phyloP scores from a whole-genome alignment of 2,888 invertebrate species.

The Homarus gammarus region DNA sequence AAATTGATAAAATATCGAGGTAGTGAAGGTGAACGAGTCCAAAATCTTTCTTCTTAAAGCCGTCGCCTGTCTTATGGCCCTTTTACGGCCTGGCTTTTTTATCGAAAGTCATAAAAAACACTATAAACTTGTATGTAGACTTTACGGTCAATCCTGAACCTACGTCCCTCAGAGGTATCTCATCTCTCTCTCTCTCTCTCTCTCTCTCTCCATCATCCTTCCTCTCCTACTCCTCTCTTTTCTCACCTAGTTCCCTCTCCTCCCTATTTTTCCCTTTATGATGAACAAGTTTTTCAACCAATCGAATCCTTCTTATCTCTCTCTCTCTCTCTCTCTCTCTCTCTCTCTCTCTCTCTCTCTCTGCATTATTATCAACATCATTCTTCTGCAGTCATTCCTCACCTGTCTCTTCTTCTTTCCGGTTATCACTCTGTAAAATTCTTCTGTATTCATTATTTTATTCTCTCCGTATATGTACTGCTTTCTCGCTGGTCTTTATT shows the following conservation, averaged over 20 bases:
- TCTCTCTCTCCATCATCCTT: neutral
- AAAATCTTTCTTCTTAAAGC: neutral
- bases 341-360: too few relatives aligned
- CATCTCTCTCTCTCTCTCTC: neutral
- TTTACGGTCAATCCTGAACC: slow-evolving; percentile 24
- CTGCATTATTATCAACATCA: too few relatives aligned
- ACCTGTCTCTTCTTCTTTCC: too few relatives aligned
- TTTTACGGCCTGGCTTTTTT: slow-evolving; percentile 12
- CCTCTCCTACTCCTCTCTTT: neutral
- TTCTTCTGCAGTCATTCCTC: too few relatives aligned
- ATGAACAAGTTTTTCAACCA: too few relatives aligned
- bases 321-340: too few relatives aligned
- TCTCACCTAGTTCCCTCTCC: neutral
- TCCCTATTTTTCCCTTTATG: neutral
- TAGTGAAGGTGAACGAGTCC: neutral
- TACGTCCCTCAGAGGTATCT: neutral
- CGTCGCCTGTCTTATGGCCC: neutral
- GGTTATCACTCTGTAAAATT: too few relatives aligned
- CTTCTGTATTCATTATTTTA: too few relatives aligned
- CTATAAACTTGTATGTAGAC: slow-evolving; percentile 14
- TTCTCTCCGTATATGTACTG: too few relatives aligned
- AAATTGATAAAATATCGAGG: neutral
- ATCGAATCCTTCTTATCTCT: too few relatives aligned
- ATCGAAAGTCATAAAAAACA: slow-evolving; percentile 25
- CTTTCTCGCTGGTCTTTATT: too few relatives aligned